Evolutionary conservation across 2,797 vertebrate genomes (phyloP).

Genomic region (Myiotriccus ornatus): DNA sequence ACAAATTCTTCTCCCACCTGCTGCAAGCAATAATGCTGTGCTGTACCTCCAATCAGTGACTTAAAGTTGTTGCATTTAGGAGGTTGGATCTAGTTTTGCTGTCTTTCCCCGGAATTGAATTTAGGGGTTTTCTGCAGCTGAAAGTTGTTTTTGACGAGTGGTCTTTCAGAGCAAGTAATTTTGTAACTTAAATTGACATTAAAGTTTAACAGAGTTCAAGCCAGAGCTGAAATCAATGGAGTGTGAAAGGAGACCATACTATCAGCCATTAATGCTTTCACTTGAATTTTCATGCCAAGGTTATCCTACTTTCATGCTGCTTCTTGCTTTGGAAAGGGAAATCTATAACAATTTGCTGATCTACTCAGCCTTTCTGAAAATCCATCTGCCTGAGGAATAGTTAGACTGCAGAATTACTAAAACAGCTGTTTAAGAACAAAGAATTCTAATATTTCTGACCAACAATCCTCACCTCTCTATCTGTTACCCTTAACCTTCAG

Average conservation of each 20-base stretch:
- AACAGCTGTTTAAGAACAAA: background rate
- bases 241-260: background rate
- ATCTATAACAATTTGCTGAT: background rate
- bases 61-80: background rate
- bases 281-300: background rate
- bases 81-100: background rate
- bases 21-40: background rate
- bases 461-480: background rate
- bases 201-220: constrained; percentile 33
- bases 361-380: background rate
- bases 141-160: background rate
- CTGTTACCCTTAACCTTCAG: background rate
- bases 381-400: background rate
- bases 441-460: background rate
- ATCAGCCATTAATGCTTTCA: background rate
- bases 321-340: background rate
- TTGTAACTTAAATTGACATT: background rate
- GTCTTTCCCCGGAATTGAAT: background rate
- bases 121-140: background rate
- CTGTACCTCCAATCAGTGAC: background rate
- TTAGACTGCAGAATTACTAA: background rate
- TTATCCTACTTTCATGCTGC: background rate
- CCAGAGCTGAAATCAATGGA: background rate
- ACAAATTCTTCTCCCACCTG: background rate
- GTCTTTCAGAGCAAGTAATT: background rate